These are phyloP conservation scores for Hippopotamyrus pictus DNA, from an alignment of 2,797 vertebrate species.

Conservation along the genomic window DNA sequence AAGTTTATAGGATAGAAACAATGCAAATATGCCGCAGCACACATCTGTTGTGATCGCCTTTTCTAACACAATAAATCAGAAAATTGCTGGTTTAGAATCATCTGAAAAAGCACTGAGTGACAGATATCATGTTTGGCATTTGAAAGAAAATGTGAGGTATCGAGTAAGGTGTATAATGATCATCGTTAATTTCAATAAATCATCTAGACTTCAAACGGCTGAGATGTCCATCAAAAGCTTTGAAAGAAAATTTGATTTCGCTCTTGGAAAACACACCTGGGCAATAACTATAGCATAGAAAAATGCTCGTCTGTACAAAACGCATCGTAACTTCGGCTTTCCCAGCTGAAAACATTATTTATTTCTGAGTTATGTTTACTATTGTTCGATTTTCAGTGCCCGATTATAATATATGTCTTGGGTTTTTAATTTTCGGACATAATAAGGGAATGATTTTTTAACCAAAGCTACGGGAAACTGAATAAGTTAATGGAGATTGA, in stretches of 20 bases:
- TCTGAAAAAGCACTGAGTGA: background rate
- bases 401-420: background rate
- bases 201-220: background rate
- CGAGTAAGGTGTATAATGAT: background rate
- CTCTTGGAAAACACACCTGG: background rate
- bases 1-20: background rate
- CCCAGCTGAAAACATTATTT: background rate
- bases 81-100: background rate
- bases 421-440: background rate
- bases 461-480: background rate
- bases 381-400: background rate
- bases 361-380: background rate
- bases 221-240: background rate
- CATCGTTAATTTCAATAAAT: background rate
- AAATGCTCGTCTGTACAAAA: background rate
- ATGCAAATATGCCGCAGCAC: background rate
- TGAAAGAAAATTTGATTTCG: background rate
- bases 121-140: background rate
- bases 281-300: background rate
- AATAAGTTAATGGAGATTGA: background rate
- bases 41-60: background rate
- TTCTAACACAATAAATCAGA: background rate
- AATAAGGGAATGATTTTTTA: background rate
- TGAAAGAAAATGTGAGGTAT: background rate
- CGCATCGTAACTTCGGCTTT: background rate